Evolutionary conservation across 2,113 vertebrate genomes (phyloP), one percentile per base, ranked within the genome.

Genomic region (Channa argus): DNA sequence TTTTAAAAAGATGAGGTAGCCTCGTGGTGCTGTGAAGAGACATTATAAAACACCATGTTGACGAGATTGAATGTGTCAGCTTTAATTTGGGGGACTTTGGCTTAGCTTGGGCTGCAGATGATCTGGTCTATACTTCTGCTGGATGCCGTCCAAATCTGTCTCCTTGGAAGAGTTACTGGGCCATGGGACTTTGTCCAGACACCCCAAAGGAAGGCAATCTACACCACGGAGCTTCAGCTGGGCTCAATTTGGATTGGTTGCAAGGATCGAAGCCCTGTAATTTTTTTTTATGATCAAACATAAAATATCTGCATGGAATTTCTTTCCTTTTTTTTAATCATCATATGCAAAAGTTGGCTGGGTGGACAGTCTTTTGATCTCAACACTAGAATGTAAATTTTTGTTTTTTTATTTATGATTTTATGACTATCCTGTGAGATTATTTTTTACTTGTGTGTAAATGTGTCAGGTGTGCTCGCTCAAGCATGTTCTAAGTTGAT

Each of bases 61-160:
- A 91, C 49, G 77, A 90, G 89, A 90, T 83, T 83, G 84, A 87
- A 87, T 59, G 82, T 88, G 93, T 93, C 91, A 92, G 82, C 79
- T 91, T 88, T 89, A 86, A 89, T 92, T 91, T 85, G 65, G 75
- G 62, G 71, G 79, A 70, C 75, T 87, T 77, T 77, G 73, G 67
- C 73, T 69, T 69, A 71, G 83, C 87, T 64, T 11, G 36, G 74
- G 79, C 72, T 86, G 86, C 87, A 87, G 85, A 91, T 88, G 84
- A 88, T 88, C 79, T 69, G 84, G 76, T 86, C 79, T 67, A 77
- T 88, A 87, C 86, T 87, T 87, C 71, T 73, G 64, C 82, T 93
- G 91, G 93, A 90, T 8, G 8, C 14, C 8, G 52, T 89, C 92
- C 93, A 93, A 91, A 84, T 82, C 74, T 86, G 74, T 90, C 85